Percentiles rank a stretch among this genome's conserved stretches.
phyloP scores from a whole-genome alignment of 1,140 invertebrate genomes.

The Leptinotarsa lineolata region DNA sequence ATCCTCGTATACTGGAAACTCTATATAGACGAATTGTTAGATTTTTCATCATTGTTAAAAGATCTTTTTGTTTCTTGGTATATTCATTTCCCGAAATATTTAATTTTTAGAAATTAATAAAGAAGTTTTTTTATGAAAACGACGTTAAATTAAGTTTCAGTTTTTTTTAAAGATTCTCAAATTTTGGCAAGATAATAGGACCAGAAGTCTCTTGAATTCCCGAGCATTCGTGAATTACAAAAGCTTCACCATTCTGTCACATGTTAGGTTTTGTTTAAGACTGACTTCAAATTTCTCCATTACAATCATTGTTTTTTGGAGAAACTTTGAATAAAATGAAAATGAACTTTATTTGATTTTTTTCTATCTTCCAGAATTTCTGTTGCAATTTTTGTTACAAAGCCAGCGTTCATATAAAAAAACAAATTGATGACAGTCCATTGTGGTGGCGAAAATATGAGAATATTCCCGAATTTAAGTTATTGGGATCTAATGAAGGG shows the following conservation, averaged over 20 bases:
- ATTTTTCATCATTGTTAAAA: too few relatives aligned
- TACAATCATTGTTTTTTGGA: not conserved
- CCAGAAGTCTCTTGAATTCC: not conserved
- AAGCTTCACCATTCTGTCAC: not conserved
- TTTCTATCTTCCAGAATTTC: constrained; percentile 66
- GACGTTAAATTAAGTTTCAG: too few relatives aligned
- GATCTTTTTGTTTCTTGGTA: too few relatives aligned
- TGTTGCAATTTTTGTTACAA: constrained; percentile 82
- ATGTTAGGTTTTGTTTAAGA: not conserved
- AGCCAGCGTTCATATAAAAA: constrained; percentile 75
- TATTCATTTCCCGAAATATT: too few relatives aligned
- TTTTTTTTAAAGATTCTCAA: too few relatives aligned
- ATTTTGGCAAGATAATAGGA: too few relatives aligned
- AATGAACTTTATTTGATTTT: not conserved
- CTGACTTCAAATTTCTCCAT: not conserved
- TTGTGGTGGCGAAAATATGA: constrained; percentile 80
- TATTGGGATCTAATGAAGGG: constrained; percentile 55
- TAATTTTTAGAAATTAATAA: too few relatives aligned
- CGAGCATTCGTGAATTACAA: not conserved
- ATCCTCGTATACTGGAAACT: too few relatives aligned
- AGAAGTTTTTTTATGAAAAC: too few relatives aligned
- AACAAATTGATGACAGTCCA: constrained; percentile 80
- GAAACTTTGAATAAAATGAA: not conserved
- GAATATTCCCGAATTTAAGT: constrained; percentile 64
- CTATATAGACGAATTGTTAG: too few relatives aligned